Conservation (phyloP, 2,888 invertebrate species). For the Petrophora chlorosata region DNA sequence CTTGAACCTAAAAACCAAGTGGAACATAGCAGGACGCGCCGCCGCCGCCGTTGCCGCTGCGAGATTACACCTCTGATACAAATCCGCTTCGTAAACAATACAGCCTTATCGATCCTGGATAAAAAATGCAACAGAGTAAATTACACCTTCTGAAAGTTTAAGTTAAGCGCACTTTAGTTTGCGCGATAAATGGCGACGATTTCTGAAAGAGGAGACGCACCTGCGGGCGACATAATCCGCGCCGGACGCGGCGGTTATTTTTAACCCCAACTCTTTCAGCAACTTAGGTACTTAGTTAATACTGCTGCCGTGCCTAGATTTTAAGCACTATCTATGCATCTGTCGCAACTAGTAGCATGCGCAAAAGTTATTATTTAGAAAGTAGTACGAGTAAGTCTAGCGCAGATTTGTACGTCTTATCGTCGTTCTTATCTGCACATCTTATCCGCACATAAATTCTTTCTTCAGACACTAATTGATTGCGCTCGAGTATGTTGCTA, state of each 20-base stretch:
- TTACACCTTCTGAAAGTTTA: conserved; percentile 31
- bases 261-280: conserved; percentile 50
- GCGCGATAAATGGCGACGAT: conserved; percentile 35
- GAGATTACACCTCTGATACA: conserved; percentile 65
- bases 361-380: conserved; percentile 47
- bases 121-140: conserved; percentile 33
- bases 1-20: too few species aligned
- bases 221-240: conserved; percentile 59
- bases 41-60: neutral
- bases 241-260: conserved; percentile 61
- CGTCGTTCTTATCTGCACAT: conserved; percentile 20
- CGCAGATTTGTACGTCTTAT: conserved; percentile 38
- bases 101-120: conserved; percentile 58
- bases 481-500: conserved; percentile 26
- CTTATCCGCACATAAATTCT: conserved; percentile 27
- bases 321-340: conserved; percentile 46
- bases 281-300: conserved; percentile 51
- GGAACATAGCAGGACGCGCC: conserved; percentile 10
- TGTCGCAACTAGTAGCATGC: conserved; percentile 30
- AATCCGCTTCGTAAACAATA: conserved; percentile 65
- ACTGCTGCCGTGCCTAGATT: conserved; percentile 50
- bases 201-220: conserved; percentile 57
- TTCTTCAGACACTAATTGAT: conserved; percentile 33
- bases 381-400: conserved; percentile 22
- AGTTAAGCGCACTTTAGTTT: conserved; percentile 41